A percentile compares a stretch with the other conserved stretches of the same genome.
Conservation (phyloP, 1,140 invertebrate genomes). For the Philopotamus ludificatus region DNA sequence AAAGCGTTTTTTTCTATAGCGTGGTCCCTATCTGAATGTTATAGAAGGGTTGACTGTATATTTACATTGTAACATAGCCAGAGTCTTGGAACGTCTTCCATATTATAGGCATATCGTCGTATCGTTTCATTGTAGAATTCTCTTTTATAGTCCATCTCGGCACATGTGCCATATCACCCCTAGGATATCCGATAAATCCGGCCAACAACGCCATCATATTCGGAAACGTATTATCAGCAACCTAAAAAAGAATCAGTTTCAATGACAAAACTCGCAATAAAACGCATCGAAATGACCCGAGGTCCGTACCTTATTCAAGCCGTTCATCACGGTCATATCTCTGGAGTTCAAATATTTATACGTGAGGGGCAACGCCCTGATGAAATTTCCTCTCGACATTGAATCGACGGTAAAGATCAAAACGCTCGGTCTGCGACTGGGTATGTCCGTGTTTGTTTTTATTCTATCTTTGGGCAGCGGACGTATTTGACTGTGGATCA, state of each 20-base stretch:
- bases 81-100: conserved; percentile 63
- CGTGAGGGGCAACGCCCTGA: conserved; percentile 26
- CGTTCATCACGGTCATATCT: conserved; percentile 37
- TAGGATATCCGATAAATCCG: conserved; percentile 46
- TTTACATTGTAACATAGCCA: conserved; percentile 59
- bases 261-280: not conserved
- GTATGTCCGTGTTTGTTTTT: conserved; percentile 24
- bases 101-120: conserved; percentile 66
- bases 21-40: too few relatives aligned
- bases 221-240: conserved; percentile 68
- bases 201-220: conserved; percentile 64
- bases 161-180: conserved; percentile 30
- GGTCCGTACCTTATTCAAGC: conserved; percentile 39
- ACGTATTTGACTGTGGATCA: conserved; percentile 37
- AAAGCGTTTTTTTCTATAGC: too few relatives aligned
- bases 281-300: not conserved
- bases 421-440: conserved; percentile 31
- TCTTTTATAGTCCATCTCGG: conserved; percentile 41
- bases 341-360: conserved; percentile 31
- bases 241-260: conserved; percentile 52
- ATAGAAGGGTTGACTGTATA: too few relatives aligned
- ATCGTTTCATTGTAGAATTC: conserved; percentile 48
- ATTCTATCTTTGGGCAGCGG: not conserved
- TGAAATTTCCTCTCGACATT: conserved; percentile 40
- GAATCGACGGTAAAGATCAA: conserved; percentile 38